These are phyloP conservation scores for Siniperca knerii DNA, from an alignment of 2,113 vertebrate genomes.

Conservation along the genomic window DNA sequence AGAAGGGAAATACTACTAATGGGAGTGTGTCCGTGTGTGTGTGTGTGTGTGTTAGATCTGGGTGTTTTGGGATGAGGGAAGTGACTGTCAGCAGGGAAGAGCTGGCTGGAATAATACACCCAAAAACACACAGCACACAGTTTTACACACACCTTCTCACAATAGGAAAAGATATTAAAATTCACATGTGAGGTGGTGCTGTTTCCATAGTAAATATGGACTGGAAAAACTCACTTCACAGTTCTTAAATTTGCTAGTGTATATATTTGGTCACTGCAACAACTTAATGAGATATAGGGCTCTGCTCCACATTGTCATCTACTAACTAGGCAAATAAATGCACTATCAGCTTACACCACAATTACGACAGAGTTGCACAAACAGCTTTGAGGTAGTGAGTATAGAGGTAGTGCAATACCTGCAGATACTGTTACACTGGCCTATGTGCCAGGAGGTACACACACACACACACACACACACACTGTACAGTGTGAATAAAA, in stretches of 20 bases:
- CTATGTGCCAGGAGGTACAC: constrained; percentile 47
- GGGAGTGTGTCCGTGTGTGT: constrained; percentile 15
- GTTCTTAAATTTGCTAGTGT: not conserved
- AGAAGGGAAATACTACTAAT: constrained; percentile 11
- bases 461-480: constrained; percentile 17
- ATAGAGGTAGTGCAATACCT: constrained; percentile 21
- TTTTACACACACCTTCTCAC: not conserved
- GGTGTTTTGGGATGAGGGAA: constrained; percentile 31
- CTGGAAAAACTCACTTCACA: not conserved
- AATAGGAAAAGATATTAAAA: not conserved
- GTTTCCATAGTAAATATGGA: not conserved
- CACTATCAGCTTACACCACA: constrained; percentile 31
- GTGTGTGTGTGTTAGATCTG: not conserved
- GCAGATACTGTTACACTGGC: constrained; percentile 68
- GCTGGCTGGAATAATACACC: constrained; percentile 27
- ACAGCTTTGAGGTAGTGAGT: not conserved
- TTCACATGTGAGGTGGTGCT: not conserved
- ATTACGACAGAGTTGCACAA: not conserved
- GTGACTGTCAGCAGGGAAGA: constrained; percentile 44
- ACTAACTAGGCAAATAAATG: constrained; percentile 12
- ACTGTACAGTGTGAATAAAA: constrained; percentile 64
- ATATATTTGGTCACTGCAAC: not conserved
- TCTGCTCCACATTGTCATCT: constrained; percentile 25
- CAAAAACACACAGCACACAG: not conserved
- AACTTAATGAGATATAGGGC: not conserved